A percentile compares a stretch with the other conserved stretches of the same genome.
phyloP scores from a whole-genome alignment of 2,888 invertebrate genomes.

The Eurytoma adleriae region DNA sequence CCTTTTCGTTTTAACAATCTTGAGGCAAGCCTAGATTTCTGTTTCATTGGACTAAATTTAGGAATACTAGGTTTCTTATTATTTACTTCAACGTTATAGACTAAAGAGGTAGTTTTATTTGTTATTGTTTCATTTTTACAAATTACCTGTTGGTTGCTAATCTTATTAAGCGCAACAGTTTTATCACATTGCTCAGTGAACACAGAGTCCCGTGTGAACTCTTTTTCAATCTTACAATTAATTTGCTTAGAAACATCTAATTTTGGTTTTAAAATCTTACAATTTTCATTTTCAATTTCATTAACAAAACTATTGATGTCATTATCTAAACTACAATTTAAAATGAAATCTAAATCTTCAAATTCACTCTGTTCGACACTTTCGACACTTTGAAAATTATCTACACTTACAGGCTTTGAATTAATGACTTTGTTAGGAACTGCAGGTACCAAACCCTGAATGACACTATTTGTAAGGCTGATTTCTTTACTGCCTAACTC shows the following conservation, averaged over 20 bases:
- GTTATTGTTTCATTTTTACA: neutral
- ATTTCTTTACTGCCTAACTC: slow-evolving; percentile 52
- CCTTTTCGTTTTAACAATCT: neutral
- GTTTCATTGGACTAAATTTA: neutral
- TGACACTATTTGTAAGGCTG: neutral
- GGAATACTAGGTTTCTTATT: neutral
- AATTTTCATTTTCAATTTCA: slow-evolving; percentile 17
- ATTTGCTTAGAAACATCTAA: slow-evolving; percentile 22
- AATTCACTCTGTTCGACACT: too few species aligned
- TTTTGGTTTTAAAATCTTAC: slow-evolving; percentile 26
- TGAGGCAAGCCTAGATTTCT: neutral
- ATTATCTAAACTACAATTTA: too few species aligned
- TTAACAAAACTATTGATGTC: neutral
- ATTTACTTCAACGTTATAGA: slow-evolving; percentile 1
- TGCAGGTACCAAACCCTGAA: neutral
- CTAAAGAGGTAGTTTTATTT: slow-evolving; percentile 24
- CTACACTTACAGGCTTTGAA: neutral
- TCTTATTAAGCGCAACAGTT: neutral
- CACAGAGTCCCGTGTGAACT: slow-evolving; percentile 5
- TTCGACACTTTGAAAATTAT: neutral
- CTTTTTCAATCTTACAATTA: slow-evolving; percentile 14
- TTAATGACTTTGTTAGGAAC: slow-evolving; percentile 8
- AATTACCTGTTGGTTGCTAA: neutral
- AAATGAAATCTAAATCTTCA: too few species aligned
- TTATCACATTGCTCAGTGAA: neutral